Evolutionary conservation across 2,888 invertebrate species (phyloP).

Genomic region (Sycophila texana): DNA sequence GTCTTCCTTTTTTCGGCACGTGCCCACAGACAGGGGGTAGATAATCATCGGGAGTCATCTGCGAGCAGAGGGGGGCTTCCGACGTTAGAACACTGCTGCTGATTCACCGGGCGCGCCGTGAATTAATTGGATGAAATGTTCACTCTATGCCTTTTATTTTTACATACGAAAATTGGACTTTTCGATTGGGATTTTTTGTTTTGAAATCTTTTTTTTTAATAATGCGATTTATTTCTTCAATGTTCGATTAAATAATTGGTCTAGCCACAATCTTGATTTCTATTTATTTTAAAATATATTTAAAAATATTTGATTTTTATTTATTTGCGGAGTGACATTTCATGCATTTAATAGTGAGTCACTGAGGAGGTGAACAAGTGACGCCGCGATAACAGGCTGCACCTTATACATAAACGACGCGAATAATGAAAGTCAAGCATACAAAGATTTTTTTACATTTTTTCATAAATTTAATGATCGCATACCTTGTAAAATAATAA

Average conservation of each 20-base stretch:
- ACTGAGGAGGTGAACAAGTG: conserved; percentile 56
- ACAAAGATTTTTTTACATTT: conserved; percentile 10
- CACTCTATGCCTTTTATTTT: not conserved
- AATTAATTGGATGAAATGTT: conserved; percentile 69
- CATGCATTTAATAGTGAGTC: conserved; percentile 65
- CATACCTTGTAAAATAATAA: too few species aligned
- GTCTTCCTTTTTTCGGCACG: conserved; percentile 59
- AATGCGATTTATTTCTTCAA: too few species aligned
- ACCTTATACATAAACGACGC: conserved; percentile 17
- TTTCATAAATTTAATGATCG: too few species aligned
- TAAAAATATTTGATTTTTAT: too few species aligned
- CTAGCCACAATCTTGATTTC: too few species aligned
- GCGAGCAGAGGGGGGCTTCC: conserved; percentile 62
- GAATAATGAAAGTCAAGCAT: conserved; percentile 49
- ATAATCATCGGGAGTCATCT: conserved; percentile 75
- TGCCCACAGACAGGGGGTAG: conserved; percentile 67
- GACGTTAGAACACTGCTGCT: conserved; percentile 68
- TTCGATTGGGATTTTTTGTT: too few species aligned
- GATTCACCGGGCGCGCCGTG: conserved; percentile 68
- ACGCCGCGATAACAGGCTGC: conserved; percentile 50
- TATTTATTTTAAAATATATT: too few species aligned
- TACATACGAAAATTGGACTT: too few species aligned
- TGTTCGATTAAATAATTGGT: too few species aligned
- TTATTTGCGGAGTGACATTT: not conserved
- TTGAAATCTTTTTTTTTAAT: too few species aligned